These are phyloP conservation scores for Aurelia aurita complex sp. Pacific DNA, from an alignment of 30 jellyfish, hydroid and myxozoan species.

Conservation along the genomic window DNA sequence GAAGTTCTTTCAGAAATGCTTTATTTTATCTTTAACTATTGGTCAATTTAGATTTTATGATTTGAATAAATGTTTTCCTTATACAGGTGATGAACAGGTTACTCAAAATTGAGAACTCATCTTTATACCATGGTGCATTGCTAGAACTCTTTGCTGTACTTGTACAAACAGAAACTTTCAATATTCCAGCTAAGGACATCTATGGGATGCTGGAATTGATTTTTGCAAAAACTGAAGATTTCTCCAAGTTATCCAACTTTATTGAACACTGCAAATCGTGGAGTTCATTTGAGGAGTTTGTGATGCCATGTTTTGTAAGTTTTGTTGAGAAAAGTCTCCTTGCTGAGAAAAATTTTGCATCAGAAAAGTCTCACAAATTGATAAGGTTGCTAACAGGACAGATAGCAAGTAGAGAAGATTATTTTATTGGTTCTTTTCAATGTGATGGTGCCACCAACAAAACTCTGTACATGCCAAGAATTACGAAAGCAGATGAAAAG, in stretches of 20 bases:
- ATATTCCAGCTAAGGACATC: background rate
- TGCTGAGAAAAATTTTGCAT: background rate
- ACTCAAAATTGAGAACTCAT: too few relatives aligned
- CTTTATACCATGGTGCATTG: background rate
- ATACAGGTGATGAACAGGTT: too few relatives aligned
- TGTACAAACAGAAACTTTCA: slow-evolving; percentile 2
- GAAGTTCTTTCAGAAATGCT: too few relatives aligned
- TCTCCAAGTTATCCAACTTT: slow-evolving; percentile 1
- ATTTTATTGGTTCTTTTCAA: slow-evolving; percentile 8
- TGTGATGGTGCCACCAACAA: background rate
- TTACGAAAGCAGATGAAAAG: background rate
- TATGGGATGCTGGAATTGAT: background rate
- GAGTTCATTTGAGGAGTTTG: background rate
- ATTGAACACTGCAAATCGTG: slow-evolving; percentile 7
- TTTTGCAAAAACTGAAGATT: background rate
- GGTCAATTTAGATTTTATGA: too few relatives aligned
- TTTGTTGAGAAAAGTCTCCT: slow-evolving; percentile 23
- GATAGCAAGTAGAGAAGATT: background rate
- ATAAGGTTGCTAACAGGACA: slow-evolving; percentile 15
- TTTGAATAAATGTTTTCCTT: too few relatives aligned
- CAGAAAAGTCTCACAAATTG: slow-evolving; percentile 2
- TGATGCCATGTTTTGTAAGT: slow-evolving; percentile 2
- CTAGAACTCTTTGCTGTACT: slow-evolving; percentile 3
- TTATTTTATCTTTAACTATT: too few relatives aligned
- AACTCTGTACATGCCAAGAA: background rate